Base-by-base conservation (phyloP, 1,140 invertebrate species). In the Bradysia coprophila region DNA sequence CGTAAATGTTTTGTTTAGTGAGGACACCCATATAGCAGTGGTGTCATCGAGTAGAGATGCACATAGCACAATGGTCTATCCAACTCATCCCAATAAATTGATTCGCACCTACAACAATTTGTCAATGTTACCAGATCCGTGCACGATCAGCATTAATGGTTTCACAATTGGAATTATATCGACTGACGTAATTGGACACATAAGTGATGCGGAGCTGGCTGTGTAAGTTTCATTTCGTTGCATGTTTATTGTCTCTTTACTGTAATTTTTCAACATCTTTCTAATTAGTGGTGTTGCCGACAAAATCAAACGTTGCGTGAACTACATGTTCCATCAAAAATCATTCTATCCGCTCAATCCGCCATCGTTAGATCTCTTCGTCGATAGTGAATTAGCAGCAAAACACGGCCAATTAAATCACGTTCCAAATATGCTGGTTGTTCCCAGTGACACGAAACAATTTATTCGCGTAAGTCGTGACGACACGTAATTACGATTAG, bases 311-410 rank as follows among this genome's bases (percentile, higher is more conserved):
- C 72, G 84, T 11, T 52, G 84, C 19, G 75, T 77, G 19, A 68
- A 71, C 32, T 83, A 92, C 56, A 52, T 93, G 21, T 54, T 92
- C 21, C 57, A 66, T 41, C 87, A 93, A 62, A 72, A 74, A 46
- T 75, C 71, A 49, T 88, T 82, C 54, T 89, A 87, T 61, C 87
- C 89, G 11, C 52, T 90, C 10, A 79, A 78, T 59, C 84, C 85
- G 43, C 69, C 80, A n/a, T 56, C 65, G 20, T 63, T 72, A 45
- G 71, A 75, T 38, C 54, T 81, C 9, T 71, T 73, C 48, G 50
- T 82, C 3, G 86, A 91, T 58, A 71, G 71, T 13, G 65, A 69
- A 40, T 59, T 81, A 33, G 80, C 77, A 63, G 71, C 78, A 31
- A 67, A 73, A 46, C 69, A 76, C 55, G 73, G 72, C 10, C 67